Conservation (phyloP, 2,113 vertebrate species). For the Stigmatopora argus region DNA sequence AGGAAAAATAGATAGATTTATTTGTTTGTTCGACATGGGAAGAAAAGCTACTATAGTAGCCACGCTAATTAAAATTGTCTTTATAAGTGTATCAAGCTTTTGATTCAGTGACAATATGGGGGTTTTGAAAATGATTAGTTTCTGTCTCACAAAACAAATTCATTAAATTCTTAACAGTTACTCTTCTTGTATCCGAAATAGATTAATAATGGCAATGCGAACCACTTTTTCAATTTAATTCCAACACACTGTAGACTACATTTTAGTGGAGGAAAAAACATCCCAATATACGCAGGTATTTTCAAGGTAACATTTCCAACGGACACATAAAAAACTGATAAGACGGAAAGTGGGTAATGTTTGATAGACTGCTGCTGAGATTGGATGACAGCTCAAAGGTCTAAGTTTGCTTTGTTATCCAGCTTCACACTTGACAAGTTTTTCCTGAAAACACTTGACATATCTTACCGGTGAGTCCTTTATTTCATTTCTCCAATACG, state of each 20-base stretch:
- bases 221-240: not conserved
- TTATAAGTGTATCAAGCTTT: too few species aligned
- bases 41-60: too few species aligned
- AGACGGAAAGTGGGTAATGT: conserved; percentile 58
- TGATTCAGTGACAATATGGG: too few species aligned
- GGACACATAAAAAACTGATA: conserved; percentile 21
- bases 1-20: too few species aligned
- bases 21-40: too few species aligned
- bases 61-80: too few species aligned
- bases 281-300: not conserved
- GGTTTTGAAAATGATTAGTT: too few species aligned
- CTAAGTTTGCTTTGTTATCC: conserved; percentile 17
- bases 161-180: too few species aligned
- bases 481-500: conserved; percentile 18
- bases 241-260: not conserved
- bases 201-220: not conserved
- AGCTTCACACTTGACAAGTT: conserved; percentile 18
- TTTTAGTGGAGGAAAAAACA: not conserved
- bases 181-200: too few species aligned
- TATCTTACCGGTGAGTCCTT: conserved; percentile 40
- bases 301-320: not conserved
- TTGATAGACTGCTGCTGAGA: conserved; percentile 51
- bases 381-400: conserved; percentile 60
- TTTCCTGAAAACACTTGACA: conserved; percentile 12
- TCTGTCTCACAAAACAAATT: too few species aligned